A percentile compares a stretch with the other conserved stretches of the same genome.
Evolutionary conservation across 35 echinoderm and acorn worm genomes (phyloP).

Genomic region (Apostichopus parvimensis): DNA sequence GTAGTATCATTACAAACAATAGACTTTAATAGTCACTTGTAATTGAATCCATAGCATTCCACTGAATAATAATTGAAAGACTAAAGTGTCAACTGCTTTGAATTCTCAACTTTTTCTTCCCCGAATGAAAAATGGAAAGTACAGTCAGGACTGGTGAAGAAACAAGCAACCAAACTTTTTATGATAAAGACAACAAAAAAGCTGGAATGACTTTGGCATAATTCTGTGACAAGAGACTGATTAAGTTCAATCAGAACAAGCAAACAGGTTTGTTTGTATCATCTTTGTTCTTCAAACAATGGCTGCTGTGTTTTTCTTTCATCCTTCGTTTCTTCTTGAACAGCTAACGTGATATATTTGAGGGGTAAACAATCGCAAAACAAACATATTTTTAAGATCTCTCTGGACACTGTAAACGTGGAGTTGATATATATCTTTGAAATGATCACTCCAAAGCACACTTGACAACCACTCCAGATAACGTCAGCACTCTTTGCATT

Average conservation of each 20-base stretch:
- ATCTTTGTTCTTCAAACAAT: not conserved
- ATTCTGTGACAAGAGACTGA: not conserved
- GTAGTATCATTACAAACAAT: not conserved
- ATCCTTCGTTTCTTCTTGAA: not conserved
- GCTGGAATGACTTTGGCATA: too few species aligned
- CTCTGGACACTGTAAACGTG: not conserved
- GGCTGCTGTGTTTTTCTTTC: not conserved
- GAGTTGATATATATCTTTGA: not conserved
- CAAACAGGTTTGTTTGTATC: not conserved
- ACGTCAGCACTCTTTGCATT: not conserved
- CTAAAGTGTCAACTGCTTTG: too few species aligned
- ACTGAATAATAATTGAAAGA: too few species aligned
- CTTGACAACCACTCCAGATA: not conserved
- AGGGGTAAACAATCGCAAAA: not conserved
- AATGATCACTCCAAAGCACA: not conserved
- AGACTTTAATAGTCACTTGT: not conserved
- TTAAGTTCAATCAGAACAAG: not conserved
- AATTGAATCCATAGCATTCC: too few species aligned
- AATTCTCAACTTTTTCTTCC: too few species aligned
- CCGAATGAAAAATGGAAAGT: too few species aligned
- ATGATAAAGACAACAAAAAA: not conserved
- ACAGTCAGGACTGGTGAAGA: too few species aligned
- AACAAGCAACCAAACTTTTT: too few species aligned
- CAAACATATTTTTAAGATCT: not conserved
- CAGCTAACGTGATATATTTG: not conserved